Conservation (phyloP, 2,888 invertebrate species). For the Melanotus villosus region DNA sequence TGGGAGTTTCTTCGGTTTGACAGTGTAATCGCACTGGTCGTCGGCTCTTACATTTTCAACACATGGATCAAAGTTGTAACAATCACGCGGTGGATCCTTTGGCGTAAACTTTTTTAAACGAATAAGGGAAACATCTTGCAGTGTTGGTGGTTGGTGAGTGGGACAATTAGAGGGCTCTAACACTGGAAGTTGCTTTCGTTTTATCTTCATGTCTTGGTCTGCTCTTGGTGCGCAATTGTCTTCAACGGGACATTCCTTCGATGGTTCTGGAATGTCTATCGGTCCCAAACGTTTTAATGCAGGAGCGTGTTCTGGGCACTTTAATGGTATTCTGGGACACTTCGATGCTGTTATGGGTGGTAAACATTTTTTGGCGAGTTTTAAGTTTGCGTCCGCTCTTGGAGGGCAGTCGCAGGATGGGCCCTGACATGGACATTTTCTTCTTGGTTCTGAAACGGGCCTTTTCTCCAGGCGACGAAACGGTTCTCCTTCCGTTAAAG, state of each 20-base stretch:
- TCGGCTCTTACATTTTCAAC: constrained; percentile 26
- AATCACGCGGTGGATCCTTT: constrained; percentile 27
- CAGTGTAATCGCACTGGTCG: constrained; percentile 27
- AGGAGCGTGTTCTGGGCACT: neutral
- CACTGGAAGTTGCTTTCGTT: constrained; percentile 38
- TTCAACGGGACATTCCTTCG: neutral
- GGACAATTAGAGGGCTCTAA: neutral
- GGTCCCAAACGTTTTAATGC: constrained; percentile 20
- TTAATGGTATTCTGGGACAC: constrained; percentile 19
- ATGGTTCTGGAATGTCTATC: neutral
- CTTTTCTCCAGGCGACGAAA: neutral
- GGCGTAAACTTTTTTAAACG: constrained; percentile 37
- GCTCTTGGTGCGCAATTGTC: neutral
- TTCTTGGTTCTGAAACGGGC: constrained; percentile 10
- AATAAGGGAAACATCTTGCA: constrained; percentile 21
- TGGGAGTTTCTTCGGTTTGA: constrained; percentile 31
- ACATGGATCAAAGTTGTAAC: neutral
- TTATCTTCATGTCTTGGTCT: constrained; percentile 38
- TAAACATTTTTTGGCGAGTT: constrained; percentile 33
- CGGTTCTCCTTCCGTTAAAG: neutral
- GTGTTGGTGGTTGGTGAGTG: neutral
- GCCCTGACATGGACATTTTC: constrained; percentile 27
- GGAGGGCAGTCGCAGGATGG: neutral
- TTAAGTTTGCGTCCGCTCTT: constrained; percentile 38
- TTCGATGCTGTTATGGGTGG: constrained; percentile 29